A percentile compares a stretch with the other conserved stretches of the same genome.
These are phyloP conservation scores for Harpalus rubripes DNA, from an alignment of 2,888 invertebrate species.

Conservation along the genomic window DNA sequence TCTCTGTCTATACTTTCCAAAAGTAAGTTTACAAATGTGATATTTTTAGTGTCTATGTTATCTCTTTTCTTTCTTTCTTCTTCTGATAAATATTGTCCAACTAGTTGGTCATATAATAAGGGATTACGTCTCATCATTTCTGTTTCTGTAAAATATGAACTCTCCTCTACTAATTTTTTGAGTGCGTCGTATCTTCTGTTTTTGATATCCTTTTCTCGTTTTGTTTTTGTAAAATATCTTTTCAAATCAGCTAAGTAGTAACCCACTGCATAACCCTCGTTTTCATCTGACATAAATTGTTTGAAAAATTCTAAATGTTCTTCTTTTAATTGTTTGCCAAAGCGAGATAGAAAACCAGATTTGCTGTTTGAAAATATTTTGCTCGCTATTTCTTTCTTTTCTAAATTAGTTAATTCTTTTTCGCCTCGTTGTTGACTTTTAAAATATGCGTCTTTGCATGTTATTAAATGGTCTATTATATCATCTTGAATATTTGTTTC, in stretches of 20 bases:
- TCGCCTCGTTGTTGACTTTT: slow-evolving; percentile 91
- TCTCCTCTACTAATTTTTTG: slow-evolving; percentile 84
- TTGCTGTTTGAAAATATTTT: slow-evolving; percentile 84
- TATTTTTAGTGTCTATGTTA: slow-evolving; percentile 79
- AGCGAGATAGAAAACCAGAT: slow-evolving; percentile 86
- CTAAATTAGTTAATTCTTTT: slow-evolving; percentile 83
- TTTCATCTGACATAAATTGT: slow-evolving; percentile 73
- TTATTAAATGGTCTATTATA: slow-evolving; percentile 82
- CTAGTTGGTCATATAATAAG: slow-evolving; percentile 91
- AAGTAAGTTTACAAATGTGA: slow-evolving; percentile 87
- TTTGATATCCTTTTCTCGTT: slow-evolving; percentile 81
- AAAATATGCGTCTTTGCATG: slow-evolving; percentile 83
- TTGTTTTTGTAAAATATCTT: slow-evolving; percentile 79
- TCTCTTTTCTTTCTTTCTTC: slow-evolving; percentile 86
- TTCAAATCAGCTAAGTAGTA: slow-evolving; percentile 83
- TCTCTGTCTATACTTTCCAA: slow-evolving; percentile 90
- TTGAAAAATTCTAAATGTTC: slow-evolving; percentile 87
- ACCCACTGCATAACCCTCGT: slow-evolving; percentile 80
- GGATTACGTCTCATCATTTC: slow-evolving; percentile 97
- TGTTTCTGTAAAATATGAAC: slow-evolving; percentile 91
- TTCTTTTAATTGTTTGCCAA: slow-evolving; percentile 84
- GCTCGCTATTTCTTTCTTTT: slow-evolving; percentile 85
- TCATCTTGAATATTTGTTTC: slow-evolving; percentile 77
- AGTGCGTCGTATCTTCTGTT: slow-evolving; percentile 92
- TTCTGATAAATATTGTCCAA: slow-evolving; percentile 91